Conservation (phyloP, 2,113 vertebrate species). For the Semnopithecus entellus region DNA sequence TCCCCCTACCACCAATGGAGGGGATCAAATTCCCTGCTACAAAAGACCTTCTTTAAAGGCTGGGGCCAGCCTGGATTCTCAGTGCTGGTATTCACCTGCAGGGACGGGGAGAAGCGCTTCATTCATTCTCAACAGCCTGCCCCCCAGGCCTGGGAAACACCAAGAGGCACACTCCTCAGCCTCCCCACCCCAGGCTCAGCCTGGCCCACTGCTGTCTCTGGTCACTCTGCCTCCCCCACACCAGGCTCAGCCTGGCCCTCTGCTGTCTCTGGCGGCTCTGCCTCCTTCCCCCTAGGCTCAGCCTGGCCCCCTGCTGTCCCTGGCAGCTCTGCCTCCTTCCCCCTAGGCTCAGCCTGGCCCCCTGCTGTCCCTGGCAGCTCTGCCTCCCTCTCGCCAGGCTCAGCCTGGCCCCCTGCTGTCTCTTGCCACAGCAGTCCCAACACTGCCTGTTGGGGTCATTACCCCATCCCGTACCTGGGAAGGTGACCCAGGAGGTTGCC, state of each 20-base stretch:
- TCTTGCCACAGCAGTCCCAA: no score
- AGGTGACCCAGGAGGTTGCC: background rate
- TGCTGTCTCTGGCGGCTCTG: background rate
- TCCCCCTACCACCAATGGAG: background rate
- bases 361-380: background rate
- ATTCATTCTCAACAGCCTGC: constrained; percentile 1
- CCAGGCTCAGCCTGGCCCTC: no score
- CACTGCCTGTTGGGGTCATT: background rate
- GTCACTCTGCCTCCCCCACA: no score
- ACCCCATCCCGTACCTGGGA: background rate
- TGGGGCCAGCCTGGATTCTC: background rate
- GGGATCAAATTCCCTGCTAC: constrained; percentile 52
- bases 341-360: no score
- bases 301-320: background rate
- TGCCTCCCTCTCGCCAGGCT: background rate
- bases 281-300: background rate
- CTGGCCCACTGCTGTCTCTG: background rate
- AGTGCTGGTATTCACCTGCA: constrained; percentile 49
- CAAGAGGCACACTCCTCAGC: background rate
- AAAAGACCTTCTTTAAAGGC: constrained; percentile 51
- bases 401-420: no score
- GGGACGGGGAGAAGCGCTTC: background rate
- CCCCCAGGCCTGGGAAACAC: background rate
- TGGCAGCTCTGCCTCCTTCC: background rate
- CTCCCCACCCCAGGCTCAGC: background rate